Percentiles rank a stretch among this genome's conserved stretches.
Evolutionary conservation across 2,113 vertebrate genomes (phyloP).

Genomic region (Symphodus melops): DNA sequence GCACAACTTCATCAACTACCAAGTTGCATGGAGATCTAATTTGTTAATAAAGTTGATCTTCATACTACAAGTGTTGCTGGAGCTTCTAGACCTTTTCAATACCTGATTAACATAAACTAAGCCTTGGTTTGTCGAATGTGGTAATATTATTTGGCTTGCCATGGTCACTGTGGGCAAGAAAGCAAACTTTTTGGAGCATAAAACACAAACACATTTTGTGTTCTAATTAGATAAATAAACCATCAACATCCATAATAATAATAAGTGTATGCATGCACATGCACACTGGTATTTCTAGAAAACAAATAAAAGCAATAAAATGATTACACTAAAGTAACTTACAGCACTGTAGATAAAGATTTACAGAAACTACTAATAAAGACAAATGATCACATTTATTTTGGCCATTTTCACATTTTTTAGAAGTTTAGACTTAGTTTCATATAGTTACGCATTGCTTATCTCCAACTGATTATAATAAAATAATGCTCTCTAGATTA

Average conservation of each 20-base stretch:
- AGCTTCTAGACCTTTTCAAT: no score
- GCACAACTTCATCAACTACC: no score
- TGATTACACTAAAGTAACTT: not conserved
- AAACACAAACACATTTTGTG: not conserved
- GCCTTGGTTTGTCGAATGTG: no score
- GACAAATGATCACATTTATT: not conserved
- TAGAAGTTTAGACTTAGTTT: not conserved
- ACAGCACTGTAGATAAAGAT: constrained; percentile 1
- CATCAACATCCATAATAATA: no score
- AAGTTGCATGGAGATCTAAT: no score
- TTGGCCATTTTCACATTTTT: not conserved
- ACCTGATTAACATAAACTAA: no score
- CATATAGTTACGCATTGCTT: not conserved
- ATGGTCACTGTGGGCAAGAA: not conserved
- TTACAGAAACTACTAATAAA: not conserved
- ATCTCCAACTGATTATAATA: not conserved
- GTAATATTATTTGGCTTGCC: no score
- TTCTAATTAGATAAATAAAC: not conserved
- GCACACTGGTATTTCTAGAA: not conserved
- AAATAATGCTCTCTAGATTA: not conserved
- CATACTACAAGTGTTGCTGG: no score
- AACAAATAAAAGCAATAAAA: not conserved
- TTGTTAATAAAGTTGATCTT: no score
- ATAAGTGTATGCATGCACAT: not conserved
- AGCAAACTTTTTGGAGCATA: not conserved